phyloP scores from a whole-genome alignment of 2,888 invertebrate species.

The Busseola fusca region DNA sequence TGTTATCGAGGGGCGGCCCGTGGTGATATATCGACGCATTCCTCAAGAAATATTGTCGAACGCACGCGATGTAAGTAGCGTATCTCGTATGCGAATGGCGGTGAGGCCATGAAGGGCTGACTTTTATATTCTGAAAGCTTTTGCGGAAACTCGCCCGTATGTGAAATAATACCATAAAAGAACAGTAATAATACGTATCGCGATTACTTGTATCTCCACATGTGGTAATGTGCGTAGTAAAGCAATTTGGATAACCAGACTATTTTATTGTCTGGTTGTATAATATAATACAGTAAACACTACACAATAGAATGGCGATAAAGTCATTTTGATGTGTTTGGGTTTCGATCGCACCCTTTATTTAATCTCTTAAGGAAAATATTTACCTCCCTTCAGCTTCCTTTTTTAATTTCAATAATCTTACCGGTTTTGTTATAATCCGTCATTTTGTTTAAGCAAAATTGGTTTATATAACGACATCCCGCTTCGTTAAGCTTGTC shows the following conservation, averaged over 20 bases:
- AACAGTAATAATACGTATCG: slow-evolving; percentile 49
- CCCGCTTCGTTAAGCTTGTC: slow-evolving; percentile 79
- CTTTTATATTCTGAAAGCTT: slow-evolving; percentile 62
- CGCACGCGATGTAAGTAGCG: slow-evolving; percentile 75
- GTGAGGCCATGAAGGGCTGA: slow-evolving; percentile 52
- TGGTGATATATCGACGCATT: slow-evolving; percentile 83
- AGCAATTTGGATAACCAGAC: slow-evolving; percentile 33
- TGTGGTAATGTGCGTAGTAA: slow-evolving; percentile 42
- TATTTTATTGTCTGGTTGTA: slow-evolving; percentile 20
- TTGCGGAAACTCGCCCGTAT: slow-evolving; percentile 60
- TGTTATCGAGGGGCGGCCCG: slow-evolving; percentile 78
- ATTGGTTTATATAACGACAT: slow-evolving; percentile 67
- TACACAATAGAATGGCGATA: slow-evolving; percentile 17
- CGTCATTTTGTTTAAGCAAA: slow-evolving; percentile 40
- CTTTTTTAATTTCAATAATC: slow-evolving; percentile 31
- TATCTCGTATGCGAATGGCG: slow-evolving; percentile 67
- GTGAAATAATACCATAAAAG: slow-evolving; percentile 56
- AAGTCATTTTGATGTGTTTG: slow-evolving; percentile 31
- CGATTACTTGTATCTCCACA: slow-evolving; percentile 46
- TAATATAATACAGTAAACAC: slow-evolving; percentile 9
- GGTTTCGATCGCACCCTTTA: background rate
- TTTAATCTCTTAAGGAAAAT: slow-evolving; percentile 12
- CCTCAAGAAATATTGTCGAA: slow-evolving; percentile 79
- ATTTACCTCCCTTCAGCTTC: background rate
- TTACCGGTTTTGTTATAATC: slow-evolving; percentile 41